Evolutionary conservation across 2,797 vertebrate species (phyloP), one percentile per base, ranked within the genome.

Genomic region (Poeciliopsis turneri): DNA sequence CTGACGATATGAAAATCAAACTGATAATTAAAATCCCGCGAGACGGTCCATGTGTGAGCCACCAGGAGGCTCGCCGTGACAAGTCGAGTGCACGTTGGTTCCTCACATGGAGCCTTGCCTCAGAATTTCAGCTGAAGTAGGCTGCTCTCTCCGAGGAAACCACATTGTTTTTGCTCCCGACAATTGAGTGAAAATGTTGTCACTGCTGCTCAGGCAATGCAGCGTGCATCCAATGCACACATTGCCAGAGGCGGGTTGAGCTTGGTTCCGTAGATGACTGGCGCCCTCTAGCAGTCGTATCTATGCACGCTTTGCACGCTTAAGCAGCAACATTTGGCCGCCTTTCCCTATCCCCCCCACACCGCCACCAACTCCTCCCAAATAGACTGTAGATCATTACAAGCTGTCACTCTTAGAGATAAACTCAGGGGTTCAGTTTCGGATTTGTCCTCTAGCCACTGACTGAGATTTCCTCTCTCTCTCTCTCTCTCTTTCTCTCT

Each of bases 251-350:
- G 23, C 72, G 45, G 72, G 43, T 72, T 69, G 9, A 2, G 39
- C 28, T 53, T n/a, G n/a, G 72, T 82, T 88, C 6, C 23, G 69
- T 83, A 89, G 93, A 85, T 76, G 76, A 80, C 83, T 93, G 91
- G 86, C 88, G 91, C 92, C 93, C 89, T 91, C 93, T 93, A 89
- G 91, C 88, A 45, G 88, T 33, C 76, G 72, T 28, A 72, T 51
- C 0, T 0, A 74, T 28, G 45, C 8, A 59, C 30, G 72, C 75
- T 75, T n/a, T 28, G 45, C 8, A 59, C 30, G 72, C 75, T 75
- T n/a, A 61, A 23, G 30, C 0, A 9, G 18, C 16, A 36, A 3
- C 18, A 53, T 55, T 73, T 39, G 7, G 47, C 6, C 3, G 16
- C 72, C 76, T 55, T 77, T 18, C 33, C 15, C 36, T 16, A 6